Base-by-base conservation (phyloP, 2,113 vertebrate species). In the Ranitomeya imitator region DNA sequence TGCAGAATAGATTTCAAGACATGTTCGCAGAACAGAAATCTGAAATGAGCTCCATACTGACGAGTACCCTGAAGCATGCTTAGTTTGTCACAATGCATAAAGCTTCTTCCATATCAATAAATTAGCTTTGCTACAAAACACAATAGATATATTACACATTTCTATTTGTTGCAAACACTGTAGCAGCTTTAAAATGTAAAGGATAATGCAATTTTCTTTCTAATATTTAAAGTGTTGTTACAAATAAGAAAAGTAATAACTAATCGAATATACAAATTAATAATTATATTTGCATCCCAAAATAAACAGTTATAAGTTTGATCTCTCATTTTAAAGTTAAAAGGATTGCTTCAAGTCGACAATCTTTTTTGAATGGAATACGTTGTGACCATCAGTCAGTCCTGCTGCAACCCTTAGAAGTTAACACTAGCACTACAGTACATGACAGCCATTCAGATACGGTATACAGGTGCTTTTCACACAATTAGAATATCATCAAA, bases 91-190 rank as follows among this genome's bases (percentile, higher is more conserved):
- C 76, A 78, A 78, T n/a, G 12, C 19, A 78, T 78, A 59, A 60
- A 80, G 55, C 78, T 16, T 80, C 54, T 59, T 80, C 78, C 78
- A 59, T 23, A 80, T 80, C 54, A 80, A 80, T 80, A 80, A 80
- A 80, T 80, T 80, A 79, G 52, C 52, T 79, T 79, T 57, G 77
- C 54, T 59, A 10, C 51, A 57, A 79, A 57, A 55, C 54, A 57
- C 54, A 79, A 57, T 23, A 55, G 54, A 79, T 57, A 55, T 21
- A 79, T 79, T n/a, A 79, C 77, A 57, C 19, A 15, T 79, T 79
- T 79, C 19, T 79, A 26, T 79, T 26, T 78, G n/a, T n/a, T 54
- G 13, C 7, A 79, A 57, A 79, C n/a, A 79, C 21, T 15, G 23
- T n/a, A 14, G 12, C 26, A 59, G n/a, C 11, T 79, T 57, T 57